phyloP scores from a whole-genome alignment of 2,888 invertebrate species.

The Linnaemya vulpina region DNA sequence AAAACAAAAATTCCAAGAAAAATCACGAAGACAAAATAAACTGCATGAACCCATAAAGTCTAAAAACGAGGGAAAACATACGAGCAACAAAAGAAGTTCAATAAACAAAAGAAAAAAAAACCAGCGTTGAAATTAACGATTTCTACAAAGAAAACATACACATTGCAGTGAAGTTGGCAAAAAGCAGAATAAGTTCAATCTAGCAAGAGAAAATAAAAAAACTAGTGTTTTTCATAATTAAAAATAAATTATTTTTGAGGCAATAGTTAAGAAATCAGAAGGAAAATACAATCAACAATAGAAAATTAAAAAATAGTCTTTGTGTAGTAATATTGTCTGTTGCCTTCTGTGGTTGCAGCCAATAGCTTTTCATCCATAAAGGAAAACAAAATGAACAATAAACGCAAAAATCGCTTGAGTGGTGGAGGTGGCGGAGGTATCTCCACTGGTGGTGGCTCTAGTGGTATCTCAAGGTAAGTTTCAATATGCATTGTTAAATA shows the following conservation, averaged over 20 bases:
- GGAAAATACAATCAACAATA: constrained; percentile 3
- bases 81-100: constrained; percentile 64
- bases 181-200: constrained; percentile 39
- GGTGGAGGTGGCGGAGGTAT: constrained; percentile 75
- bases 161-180: constrained; percentile 63
- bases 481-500: constrained; percentile 25
- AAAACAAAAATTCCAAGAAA: constrained; percentile 55
- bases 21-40: constrained; percentile 51
- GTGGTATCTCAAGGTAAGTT: constrained; percentile 73
- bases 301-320: constrained; percentile 39
- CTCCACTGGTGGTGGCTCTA: constrained; percentile 76
- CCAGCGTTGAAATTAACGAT: constrained; percentile 64
- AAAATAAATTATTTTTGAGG: constrained; percentile 18
- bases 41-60: constrained; percentile 54
- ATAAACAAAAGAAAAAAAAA: constrained; percentile 56
- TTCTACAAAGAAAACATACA: constrained; percentile 56
- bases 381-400: constrained; percentile 83
- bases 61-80: constrained; percentile 56
- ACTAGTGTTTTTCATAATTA: constrained; percentile 30
- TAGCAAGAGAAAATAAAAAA: constrained; percentile 30
- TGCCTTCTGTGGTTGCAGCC: constrained; percentile 61
- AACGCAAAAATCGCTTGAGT: constrained; percentile 92
- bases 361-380: constrained; percentile 48
- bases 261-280: constrained; percentile 9
- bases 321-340: constrained; percentile 57